Percentiles rank a stretch among this genome's conserved stretches.
Evolutionary conservation across 2,888 invertebrate species (phyloP).

Genomic region (Idaea biselata): DNA sequence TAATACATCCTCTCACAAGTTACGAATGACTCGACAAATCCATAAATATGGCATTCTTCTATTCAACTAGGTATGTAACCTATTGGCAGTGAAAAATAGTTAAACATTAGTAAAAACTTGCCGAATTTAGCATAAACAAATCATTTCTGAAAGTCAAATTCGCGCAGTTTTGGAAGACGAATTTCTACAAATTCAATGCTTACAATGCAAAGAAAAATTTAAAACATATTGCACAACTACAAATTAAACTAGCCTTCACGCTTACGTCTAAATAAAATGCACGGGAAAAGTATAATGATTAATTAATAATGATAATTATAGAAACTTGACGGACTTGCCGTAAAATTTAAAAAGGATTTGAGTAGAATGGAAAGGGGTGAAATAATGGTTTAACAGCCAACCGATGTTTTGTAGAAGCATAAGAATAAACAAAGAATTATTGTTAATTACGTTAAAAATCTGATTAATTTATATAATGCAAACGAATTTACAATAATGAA

Average conservation of each 20-base stretch:
- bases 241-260: slow-evolving; percentile 3
- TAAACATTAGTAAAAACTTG: not conserved
- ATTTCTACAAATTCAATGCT: slow-evolving; percentile 31
- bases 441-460: no score
- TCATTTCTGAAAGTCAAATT: slow-evolving; percentile 12
- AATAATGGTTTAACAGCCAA: no score
- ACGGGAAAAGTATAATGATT: not conserved
- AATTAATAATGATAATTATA: not conserved
- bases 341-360: not conserved
- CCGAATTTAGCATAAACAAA: slow-evolving; percentile 8
- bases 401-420: no score
- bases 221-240: slow-evolving; percentile 38
- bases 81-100: slow-evolving; percentile 11
- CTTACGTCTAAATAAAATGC: not conserved
- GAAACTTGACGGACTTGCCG: not conserved
- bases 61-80: slow-evolving; percentile 8
- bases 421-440: no score
- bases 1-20: not conserved
- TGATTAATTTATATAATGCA: no score
- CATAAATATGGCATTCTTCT: not conserved
- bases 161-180: slow-evolving; percentile 39
- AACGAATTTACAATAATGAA: no score
- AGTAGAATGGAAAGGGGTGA: no score
- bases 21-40: slow-evolving; percentile 9
- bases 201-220: slow-evolving; percentile 21